Evolutionary conservation across 2,888 invertebrate species (phyloP).

Genomic region (Papilio elwesi): DNA sequence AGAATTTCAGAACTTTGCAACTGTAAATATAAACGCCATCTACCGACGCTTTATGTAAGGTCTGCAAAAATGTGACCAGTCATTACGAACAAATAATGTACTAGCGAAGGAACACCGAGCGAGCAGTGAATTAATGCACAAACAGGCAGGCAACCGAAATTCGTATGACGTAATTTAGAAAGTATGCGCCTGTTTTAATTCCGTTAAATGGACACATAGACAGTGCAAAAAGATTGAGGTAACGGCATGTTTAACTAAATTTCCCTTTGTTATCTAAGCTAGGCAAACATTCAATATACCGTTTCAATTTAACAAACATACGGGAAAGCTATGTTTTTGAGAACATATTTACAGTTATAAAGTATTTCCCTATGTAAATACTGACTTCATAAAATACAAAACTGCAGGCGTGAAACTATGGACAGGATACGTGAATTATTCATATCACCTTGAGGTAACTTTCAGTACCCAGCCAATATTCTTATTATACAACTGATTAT

Average conservation of each 20-base stretch:
- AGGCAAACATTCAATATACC: conserved; percentile 11
- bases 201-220: conserved; percentile 56
- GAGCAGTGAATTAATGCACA: conserved; percentile 49
- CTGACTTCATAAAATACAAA: background rate
- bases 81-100: conserved; percentile 37
- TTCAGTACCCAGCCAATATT: conserved; percentile 19
- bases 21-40: conserved; percentile 24
- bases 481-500: conserved; percentile 11
- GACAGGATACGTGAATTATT: conserved; percentile 31
- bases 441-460: conserved; percentile 37
- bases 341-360: no score
- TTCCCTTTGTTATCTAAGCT: conserved; percentile 29
- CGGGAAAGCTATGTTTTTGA: no score
- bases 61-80: conserved; percentile 38
- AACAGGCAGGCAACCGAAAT: conserved; percentile 62
- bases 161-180: conserved; percentile 76
- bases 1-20: background rate
- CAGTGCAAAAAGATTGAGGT: conserved; percentile 29
- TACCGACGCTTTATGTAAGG: conserved; percentile 46
- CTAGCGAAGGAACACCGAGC: conserved; percentile 33
- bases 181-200: conserved; percentile 74
- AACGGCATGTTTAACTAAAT: conserved; percentile 30
- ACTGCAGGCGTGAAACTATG: background rate
- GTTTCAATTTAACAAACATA: background rate
- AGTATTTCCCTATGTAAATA: no score